Percentiles rank a stretch among this genome's conserved stretches.
phyloP scores from a whole-genome alignment of 2,888 invertebrate genomes.

The Drosophila ezoana region DNA sequence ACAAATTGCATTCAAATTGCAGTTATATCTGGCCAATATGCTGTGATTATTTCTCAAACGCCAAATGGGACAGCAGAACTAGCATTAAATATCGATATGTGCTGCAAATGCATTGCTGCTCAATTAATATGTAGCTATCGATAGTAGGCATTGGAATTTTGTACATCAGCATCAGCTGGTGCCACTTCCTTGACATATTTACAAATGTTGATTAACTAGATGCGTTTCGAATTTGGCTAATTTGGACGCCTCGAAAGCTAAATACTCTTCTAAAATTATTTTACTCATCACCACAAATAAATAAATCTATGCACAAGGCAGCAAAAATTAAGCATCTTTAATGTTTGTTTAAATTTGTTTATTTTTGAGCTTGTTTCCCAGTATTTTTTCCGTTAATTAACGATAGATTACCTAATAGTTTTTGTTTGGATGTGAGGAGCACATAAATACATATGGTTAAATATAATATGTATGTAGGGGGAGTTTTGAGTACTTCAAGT shows the following conservation, averaged over 20 bases:
- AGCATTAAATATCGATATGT: conserved; percentile 5
- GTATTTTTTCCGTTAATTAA: conserved; percentile 26
- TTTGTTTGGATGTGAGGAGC: conserved; percentile 14
- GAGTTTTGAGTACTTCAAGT: conserved; percentile 54
- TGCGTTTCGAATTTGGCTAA: not conserved
- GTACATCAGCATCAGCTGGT: conserved; percentile 37
- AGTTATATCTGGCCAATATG: not conserved
- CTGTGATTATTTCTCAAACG: not conserved
- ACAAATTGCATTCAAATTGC: not conserved
- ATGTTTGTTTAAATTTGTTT: conserved; percentile 16
- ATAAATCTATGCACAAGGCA: too few relatives aligned
- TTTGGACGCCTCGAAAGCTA: too few relatives aligned
- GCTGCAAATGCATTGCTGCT: not conserved
- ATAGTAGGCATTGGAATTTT: conserved; percentile 10
- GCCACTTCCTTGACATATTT: conserved; percentile 6
- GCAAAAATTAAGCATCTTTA: not conserved
- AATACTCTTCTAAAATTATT: too few relatives aligned
- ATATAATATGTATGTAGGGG: conserved; percentile 18
- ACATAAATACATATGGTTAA: conserved; percentile 25
- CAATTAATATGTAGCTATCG: conserved; percentile 12
- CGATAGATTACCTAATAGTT: conserved; percentile 16
- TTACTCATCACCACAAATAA: too few relatives aligned
- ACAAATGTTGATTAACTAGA: not conserved
- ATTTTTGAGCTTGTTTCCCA: conserved; percentile 45
- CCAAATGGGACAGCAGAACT: not conserved